Conservation (phyloP, 1,140 invertebrate genomes). For the Limonius californicus region DNA sequence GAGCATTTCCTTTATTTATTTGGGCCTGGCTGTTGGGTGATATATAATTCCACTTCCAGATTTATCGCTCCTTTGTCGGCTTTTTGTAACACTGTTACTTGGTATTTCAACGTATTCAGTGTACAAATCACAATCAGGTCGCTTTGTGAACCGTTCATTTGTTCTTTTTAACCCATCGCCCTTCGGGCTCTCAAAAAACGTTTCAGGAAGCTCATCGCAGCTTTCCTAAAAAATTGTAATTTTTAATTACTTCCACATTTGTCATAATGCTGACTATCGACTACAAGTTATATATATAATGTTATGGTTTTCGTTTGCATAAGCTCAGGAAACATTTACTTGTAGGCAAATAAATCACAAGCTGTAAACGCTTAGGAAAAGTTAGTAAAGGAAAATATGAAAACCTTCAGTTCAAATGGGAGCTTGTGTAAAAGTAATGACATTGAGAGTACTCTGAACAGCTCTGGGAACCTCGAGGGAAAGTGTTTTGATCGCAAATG, state of each 20-base stretch:
- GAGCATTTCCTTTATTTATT: slow-evolving; percentile 13
- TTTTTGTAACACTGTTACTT: slow-evolving; percentile 5
- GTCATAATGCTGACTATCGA: too few species aligned
- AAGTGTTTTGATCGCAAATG: slow-evolving; percentile 16
- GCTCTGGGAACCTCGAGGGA: not conserved
- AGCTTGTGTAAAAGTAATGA: not conserved
- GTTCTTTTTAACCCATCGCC: not conserved
- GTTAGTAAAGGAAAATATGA: too few species aligned
- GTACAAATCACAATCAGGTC: slow-evolving; percentile 4
- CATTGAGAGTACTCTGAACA: not conserved
- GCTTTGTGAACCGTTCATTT: not conserved
- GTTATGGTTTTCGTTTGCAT: too few species aligned
- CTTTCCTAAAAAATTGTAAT: too few species aligned
- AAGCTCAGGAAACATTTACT: too few species aligned
- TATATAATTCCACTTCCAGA: slow-evolving; percentile 15
- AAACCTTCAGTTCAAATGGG: too few species aligned
- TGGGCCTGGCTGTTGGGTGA: slow-evolving; percentile 7
- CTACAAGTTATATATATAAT: too few species aligned
- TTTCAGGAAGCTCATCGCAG: too few species aligned
- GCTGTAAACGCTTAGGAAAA: too few species aligned
- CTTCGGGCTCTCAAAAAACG: too few species aligned
- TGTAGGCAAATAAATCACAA: too few species aligned
- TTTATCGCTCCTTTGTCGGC: slow-evolving; percentile 13
- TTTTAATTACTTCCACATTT: too few species aligned
- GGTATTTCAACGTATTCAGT: slow-evolving; percentile 9